phyloP scores from a whole-genome alignment of 2,113 vertebrate genomes.

The Esox niger region DNA sequence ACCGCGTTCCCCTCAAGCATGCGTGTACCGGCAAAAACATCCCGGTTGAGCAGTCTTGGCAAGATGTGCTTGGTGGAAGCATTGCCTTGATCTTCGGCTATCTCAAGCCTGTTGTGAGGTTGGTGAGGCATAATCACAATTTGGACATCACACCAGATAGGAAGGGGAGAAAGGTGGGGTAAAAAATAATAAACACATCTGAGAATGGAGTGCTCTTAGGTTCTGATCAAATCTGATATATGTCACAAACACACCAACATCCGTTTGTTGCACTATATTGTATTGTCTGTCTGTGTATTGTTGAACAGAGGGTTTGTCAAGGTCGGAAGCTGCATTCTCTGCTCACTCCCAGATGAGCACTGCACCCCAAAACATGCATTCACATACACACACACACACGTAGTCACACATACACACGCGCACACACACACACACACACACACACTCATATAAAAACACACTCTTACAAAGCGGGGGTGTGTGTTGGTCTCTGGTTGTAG shows the following conservation, averaged over 20 bases:
- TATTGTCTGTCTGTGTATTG: slow-evolving; percentile 12
- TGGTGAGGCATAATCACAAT: neutral
- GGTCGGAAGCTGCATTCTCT: slow-evolving; percentile 64
- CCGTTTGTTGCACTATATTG: neutral
- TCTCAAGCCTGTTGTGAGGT: no score
- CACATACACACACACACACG: neutral
- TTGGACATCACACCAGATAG: no score
- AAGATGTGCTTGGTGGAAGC: no score
- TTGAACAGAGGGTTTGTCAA: slow-evolving; percentile 67
- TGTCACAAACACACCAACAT: slow-evolving; percentile 10
- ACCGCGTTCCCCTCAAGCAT: no score
- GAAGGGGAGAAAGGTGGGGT: no score
- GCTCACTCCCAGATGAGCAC: slow-evolving; percentile 73
- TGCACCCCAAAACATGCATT: slow-evolving; percentile 47
- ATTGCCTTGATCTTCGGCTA: no score
- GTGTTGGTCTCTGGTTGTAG: slow-evolving; percentile 93
- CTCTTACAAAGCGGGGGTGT: slow-evolving; percentile 72
- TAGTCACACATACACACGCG: neutral
- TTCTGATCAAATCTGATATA: neutral
- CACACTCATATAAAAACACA: slow-evolving; percentile 17
- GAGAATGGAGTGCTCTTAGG: neutral
- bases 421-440: slow-evolving; percentile 1
- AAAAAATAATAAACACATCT: neutral
- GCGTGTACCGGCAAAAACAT: no score
- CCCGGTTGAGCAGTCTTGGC: no score